Base-by-base conservation (phyloP, 2,113 vertebrate genomes). In the Actenoides lindsayi region DNA sequence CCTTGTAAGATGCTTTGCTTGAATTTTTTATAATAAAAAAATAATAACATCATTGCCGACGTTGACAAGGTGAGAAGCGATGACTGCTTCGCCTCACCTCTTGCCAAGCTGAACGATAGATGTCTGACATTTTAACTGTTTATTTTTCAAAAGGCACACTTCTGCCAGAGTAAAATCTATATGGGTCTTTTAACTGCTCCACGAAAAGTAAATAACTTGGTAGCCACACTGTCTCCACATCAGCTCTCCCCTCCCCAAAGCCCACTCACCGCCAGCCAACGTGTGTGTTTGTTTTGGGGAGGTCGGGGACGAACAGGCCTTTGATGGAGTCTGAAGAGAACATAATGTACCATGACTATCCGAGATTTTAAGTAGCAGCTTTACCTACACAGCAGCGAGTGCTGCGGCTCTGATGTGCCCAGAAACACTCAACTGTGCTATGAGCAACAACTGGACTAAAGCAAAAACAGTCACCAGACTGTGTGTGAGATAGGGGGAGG, bases 281-380 rank as follows among this genome's bases (percentile, higher is more conserved):
- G 51, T 2, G 39, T 1, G 27, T 78, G 87, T 87, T 82, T 95
- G 83, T 20, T 88, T 11, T 92, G 83, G 71, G 94, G 42, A 79
- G 57, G 60, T 24, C 51, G 24, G 60, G 70, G 28, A 16, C 0
- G 0, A 75, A 33, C 3, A 8, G 30, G 59, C 30, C 88, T 96
- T 83, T 79, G 90, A 82, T 71, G 70, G 31, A 12, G 46, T 18
- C 50, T 13, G 56, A 33, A 67, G 76, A 76, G 76, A 83, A 80
- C 5, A 0, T 2, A 42, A 39, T 0, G 13, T 11, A 1, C 70
- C 3, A 1, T 2, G 48, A 63, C 42, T 31, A 46, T 6, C 42
- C 33, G 24, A 53, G 50, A n/a, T 4, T 4, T 4, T 16, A 33
- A 87, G 83, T 1, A 25, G 91, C 50, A 37, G 73, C 56, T 82